A percentile compares a stretch with the other conserved stretches of the same genome.
Evolutionary conservation across 2,797 vertebrate species (phyloP).

Genomic region (Pelobates cultripes): DNA sequence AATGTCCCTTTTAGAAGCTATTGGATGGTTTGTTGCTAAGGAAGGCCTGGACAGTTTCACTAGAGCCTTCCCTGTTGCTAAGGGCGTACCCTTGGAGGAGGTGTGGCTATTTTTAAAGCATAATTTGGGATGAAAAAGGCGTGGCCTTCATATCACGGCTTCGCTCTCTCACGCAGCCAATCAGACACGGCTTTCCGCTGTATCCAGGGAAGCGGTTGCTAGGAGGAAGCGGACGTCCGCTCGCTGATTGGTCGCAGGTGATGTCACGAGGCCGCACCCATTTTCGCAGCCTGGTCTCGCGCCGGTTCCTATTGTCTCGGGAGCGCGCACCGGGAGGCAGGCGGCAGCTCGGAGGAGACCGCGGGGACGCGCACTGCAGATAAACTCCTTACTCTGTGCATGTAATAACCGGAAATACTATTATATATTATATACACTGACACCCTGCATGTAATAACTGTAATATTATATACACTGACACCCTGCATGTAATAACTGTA

Average conservation of each 20-base stretch:
- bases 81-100: not conserved
- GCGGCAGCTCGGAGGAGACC: not conserved
- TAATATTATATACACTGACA: too few species aligned
- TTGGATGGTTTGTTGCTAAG: conserved; percentile 21
- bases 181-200: not conserved
- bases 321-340: conserved; percentile 12
- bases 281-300: not conserved
- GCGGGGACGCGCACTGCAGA: conserved; percentile 20
- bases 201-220: conserved; percentile 40
- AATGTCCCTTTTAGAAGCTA: not conserved
- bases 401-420: too few species aligned
- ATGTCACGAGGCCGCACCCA: conserved; percentile 3
- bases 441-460: too few species aligned
- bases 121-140: not conserved
- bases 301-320: conserved; percentile 47
- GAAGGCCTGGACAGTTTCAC: conserved; percentile 26
- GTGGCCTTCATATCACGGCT: not conserved
- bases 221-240: conserved; percentile 21
- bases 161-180: not conserved
- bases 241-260: conserved; percentile 15
- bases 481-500: too few species aligned
- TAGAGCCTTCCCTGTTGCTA: not conserved
- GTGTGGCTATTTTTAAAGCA: not conserved
- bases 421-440: too few species aligned
- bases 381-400: too few species aligned